Conservation (phyloP, 2,797 vertebrate species). For the Ceryle rudis region DNA sequence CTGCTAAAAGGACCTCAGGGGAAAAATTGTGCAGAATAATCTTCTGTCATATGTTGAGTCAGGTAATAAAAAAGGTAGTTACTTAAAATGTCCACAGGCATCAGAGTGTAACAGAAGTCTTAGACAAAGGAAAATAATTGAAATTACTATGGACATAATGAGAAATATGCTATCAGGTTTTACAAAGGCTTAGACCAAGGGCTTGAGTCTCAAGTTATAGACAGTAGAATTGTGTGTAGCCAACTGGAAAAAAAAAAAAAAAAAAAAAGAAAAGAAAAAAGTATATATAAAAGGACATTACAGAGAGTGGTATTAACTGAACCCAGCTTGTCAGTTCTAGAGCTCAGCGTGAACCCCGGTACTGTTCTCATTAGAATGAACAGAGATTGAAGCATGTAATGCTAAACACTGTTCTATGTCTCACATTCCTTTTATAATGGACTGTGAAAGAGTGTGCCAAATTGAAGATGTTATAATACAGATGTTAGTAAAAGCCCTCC, state of each 20-base stretch:
- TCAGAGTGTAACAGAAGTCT: neutral
- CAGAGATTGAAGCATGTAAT: neutral
- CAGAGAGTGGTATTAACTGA: neutral
- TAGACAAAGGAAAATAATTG: conserved; percentile 48
- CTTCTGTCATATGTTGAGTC: conserved; percentile 14
- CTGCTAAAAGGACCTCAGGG: neutral
- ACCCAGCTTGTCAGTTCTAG: neutral
- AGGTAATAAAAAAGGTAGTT: conserved; percentile 50
- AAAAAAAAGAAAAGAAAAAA: neutral
- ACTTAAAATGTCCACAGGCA: conserved; percentile 43
- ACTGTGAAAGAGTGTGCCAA: neutral
- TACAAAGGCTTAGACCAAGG: neutral
- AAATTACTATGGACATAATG: conserved; percentile 25
- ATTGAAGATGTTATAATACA: neutral
- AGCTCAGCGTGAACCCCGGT: neutral
- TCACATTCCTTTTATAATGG: neutral
- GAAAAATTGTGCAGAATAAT: conserved; percentile 8
- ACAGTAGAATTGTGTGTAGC: neutral
- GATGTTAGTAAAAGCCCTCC: neutral
- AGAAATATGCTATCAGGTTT: conserved; percentile 10
- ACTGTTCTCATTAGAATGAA: neutral
- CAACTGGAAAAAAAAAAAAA: neutral
- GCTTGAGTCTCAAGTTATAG: neutral
- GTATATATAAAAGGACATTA: neutral
- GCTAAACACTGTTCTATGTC: neutral